Evolutionary conservation across 2,888 invertebrate genomes (phyloP), one percentile per base, ranked within the genome.

Genomic region (Nomada hirtipes): DNA sequence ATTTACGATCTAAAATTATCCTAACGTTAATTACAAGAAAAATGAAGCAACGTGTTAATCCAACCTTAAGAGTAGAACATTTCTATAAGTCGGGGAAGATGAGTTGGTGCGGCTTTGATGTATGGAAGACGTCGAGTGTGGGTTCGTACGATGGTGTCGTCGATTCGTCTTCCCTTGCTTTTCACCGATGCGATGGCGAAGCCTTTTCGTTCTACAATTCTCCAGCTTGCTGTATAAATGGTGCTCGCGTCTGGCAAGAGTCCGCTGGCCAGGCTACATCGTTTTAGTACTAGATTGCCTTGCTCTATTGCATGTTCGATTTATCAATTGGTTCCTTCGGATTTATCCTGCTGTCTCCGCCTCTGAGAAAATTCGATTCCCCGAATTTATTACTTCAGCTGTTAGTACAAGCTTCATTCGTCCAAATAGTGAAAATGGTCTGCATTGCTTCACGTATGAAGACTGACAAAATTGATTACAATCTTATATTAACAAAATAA

Each of bases 121-220:
- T 91, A 92, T 91, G 89, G 90, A 90, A 87, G 86, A 91, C 88
- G 91, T 91, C 91, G 89, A 89, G 84, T 87, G 87, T 83, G 86
- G 89, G 86, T 83, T 89, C 86, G 88, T 86, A 88, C 86, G 89
- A 88, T 80, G 86, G 89, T 92, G 92, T 92, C 91, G 91, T 92
- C 93, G 89, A 93, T 93, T 92, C 92, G 92, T 93, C 93, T 93
- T 92, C 91, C 85, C 88, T 90, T 89, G 86, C 83, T 86, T 84
- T 82, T 80, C 87, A 85, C 87, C 89, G 90, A 91, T 91, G 88
- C 89, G 90, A 91, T 91, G 88, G 88, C 89, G 88, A 89, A 92
- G 91, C 91, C 91, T 90, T 90, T 90, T 89, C 85, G 74, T 87
- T 83, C 79, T 74, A 85, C 87, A 86, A 89, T 89, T 86, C 89